Conservation (phyloP, 2,888 invertebrate genomes). For the Mesopsocus fuscifrons region DNA sequence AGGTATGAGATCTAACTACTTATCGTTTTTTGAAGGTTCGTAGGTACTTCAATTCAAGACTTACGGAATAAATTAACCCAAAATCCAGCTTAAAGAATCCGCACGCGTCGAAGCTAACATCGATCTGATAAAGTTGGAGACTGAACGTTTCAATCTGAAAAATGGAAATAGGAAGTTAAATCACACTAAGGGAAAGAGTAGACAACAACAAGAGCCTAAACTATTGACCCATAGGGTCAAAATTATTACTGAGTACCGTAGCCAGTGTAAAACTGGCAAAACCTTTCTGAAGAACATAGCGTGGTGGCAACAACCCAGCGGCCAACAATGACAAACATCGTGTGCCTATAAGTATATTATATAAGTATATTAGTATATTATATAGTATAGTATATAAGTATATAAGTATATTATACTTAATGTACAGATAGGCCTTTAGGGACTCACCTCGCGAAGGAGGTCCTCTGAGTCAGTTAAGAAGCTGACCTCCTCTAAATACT, state of each 20-base stretch:
- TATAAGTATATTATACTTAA: background rate
- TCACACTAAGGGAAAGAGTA: background rate
- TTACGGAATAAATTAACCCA: background rate
- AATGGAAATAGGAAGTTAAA: background rate
- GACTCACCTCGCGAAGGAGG: background rate
- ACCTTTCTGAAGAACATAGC: too few species aligned
- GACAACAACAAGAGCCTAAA: too few species aligned
- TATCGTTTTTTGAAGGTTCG: too few species aligned
- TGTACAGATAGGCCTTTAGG: too few species aligned
- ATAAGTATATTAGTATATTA: background rate
- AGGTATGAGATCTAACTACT: background rate
- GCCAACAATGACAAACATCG: too few species aligned
- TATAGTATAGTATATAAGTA: background rate
- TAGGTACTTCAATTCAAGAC: background rate
- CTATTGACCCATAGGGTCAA: too few species aligned
- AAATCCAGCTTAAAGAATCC: background rate
- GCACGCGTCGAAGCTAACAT: background rate
- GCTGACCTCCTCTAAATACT: background rate
- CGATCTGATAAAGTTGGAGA: background rate
- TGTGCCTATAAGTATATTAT: too few species aligned
- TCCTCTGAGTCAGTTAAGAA: background rate
- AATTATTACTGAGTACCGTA: too few species aligned
- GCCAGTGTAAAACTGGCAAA: too few species aligned
- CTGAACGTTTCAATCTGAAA: background rate
- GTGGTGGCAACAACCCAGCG: too few species aligned